Conservation (phyloP, 2,888 invertebrate species). For the Amphipyra tragopoginis region DNA sequence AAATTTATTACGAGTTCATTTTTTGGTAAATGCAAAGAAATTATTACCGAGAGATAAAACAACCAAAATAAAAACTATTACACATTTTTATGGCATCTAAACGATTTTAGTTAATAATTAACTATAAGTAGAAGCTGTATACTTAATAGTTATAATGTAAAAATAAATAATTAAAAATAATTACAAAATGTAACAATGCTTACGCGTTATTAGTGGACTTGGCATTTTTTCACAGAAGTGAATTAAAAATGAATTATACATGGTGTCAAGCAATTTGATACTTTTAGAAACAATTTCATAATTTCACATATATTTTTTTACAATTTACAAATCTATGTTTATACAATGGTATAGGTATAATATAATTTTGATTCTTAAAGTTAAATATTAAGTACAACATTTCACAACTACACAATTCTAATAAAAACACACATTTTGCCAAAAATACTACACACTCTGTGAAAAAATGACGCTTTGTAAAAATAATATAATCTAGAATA, state of each 20-base stretch:
- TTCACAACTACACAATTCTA: constrained; percentile 27
- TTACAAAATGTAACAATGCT: constrained; percentile 77
- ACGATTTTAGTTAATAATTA: constrained; percentile 71
- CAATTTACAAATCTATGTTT: constrained; percentile 5
- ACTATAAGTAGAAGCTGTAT: constrained; percentile 83
- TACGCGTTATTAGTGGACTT: constrained; percentile 62
- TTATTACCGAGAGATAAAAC: constrained; percentile 82
- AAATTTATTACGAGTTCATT: constrained; percentile 78
- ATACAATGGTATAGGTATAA: not conserved
- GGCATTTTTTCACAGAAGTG: constrained; percentile 76
- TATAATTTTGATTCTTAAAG: constrained; percentile 46
- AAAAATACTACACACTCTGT: constrained; percentile 60
- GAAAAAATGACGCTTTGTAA: constrained; percentile 72
- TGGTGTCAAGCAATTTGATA: constrained; percentile 6
- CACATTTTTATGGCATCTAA: constrained; percentile 79
- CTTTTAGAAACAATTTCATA: not conserved
- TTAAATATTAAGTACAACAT: constrained; percentile 73
- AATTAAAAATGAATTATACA: constrained; percentile 6
- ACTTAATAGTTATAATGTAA: constrained; percentile 74
- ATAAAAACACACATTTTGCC: constrained; percentile 21
- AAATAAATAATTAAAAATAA: constrained; percentile 75
- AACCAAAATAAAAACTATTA: constrained; percentile 79
- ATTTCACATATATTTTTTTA: constrained; percentile 3
- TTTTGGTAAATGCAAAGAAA: constrained; percentile 88
- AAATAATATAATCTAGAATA: constrained; percentile 71